Percentiles rank a stretch among this genome's conserved stretches.
phyloP scores from a whole-genome alignment of 2,797 vertebrate species.

The Diceros bicornis region DNA sequence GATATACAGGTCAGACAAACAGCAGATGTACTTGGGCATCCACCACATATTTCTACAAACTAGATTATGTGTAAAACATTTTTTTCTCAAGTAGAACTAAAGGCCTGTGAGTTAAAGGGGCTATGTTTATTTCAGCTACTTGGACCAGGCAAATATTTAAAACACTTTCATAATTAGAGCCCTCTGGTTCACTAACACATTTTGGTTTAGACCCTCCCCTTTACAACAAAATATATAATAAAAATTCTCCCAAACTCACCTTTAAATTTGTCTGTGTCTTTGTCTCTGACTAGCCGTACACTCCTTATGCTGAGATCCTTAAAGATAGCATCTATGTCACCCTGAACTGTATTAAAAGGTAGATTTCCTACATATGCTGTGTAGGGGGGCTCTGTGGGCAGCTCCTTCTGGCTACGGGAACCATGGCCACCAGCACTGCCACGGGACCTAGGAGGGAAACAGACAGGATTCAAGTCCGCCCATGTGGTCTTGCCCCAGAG shows the following conservation, averaged over 20 bases:
- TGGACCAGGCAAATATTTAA: not conserved
- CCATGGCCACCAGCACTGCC: constrained; percentile 92
- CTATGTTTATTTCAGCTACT: not conserved
- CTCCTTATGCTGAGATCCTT: constrained; percentile 97
- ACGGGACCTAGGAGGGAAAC: constrained; percentile 87
- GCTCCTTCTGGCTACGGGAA: constrained; percentile 96
- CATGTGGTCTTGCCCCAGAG: too few relatives aligned
- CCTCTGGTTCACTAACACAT: not conserved
- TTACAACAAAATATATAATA: not conserved
- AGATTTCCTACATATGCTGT: constrained; percentile 99
- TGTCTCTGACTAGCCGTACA: constrained; percentile 98
- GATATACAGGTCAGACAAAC: not conserved
- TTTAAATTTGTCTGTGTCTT: constrained; percentile 99
- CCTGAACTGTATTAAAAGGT: constrained; percentile 98
- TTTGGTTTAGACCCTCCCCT: not conserved
- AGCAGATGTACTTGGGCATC: not conserved
- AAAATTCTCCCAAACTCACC: constrained; percentile 88
- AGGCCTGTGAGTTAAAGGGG: not conserved
- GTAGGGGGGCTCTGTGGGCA: constrained; percentile 97
- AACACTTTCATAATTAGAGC: not conserved
- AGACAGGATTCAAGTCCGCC: constrained; percentile 14
- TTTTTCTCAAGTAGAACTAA: not conserved
- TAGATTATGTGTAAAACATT: not conserved
- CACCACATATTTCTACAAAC: not conserved
- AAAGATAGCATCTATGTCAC: constrained; percentile 99